Evolutionary conservation across 2,888 invertebrate genomes (phyloP).

Genomic region (Scaeva pyrastri): DNA sequence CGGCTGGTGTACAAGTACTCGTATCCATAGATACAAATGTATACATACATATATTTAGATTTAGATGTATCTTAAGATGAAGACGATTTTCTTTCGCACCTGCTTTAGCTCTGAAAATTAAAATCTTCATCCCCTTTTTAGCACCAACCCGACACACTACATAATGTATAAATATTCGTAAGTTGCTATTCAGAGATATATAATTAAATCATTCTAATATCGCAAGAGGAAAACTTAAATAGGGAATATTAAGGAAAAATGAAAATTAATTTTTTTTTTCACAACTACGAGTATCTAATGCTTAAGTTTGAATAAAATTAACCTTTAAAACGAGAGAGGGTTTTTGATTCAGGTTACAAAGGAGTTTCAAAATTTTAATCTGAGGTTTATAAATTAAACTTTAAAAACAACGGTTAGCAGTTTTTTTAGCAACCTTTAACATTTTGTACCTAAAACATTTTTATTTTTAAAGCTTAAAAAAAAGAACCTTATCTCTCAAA

Average conservation of each 20-base stretch:
- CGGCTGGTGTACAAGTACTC: background rate
- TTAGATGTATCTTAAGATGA: background rate
- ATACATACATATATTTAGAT: too few relatives aligned
- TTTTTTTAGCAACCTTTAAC: too few relatives aligned
- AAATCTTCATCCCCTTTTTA: constrained; percentile 22
- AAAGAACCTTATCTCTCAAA: too few relatives aligned
- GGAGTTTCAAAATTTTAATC: too few relatives aligned
- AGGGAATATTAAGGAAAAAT: constrained; percentile 6
- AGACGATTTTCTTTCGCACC: constrained; percentile 28
- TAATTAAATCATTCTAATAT: constrained; percentile 57
- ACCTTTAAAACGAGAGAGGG: too few relatives aligned
- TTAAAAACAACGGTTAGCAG: too few relatives aligned
- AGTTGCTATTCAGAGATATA: background rate
- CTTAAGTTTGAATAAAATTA: too few relatives aligned
- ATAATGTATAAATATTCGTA: background rate
- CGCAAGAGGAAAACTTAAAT: constrained; percentile 1
- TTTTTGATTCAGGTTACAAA: too few relatives aligned
- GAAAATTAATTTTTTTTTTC: constrained; percentile 1
- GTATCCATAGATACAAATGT: background rate
- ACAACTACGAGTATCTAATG: too few relatives aligned
- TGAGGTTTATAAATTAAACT: too few relatives aligned
- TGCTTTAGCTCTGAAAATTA: constrained; percentile 9
- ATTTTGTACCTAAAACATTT: too few relatives aligned
- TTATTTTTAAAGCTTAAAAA: too few relatives aligned
- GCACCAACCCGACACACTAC: background rate